phyloP scores from a whole-genome alignment of 2,888 invertebrate species.

The Megaustenia siamemsis region DNA sequence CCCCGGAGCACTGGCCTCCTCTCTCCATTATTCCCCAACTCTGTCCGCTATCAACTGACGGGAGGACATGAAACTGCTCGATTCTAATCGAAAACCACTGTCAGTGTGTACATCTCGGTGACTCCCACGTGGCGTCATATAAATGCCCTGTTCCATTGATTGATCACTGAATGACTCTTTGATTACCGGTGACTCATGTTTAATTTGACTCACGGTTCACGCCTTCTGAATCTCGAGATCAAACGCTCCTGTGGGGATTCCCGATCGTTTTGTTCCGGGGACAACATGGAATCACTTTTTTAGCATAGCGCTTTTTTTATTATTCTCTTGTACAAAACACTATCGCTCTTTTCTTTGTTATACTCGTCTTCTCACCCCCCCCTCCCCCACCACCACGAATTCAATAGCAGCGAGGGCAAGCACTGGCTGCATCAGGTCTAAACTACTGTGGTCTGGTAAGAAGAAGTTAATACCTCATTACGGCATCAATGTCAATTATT shows the following conservation, averaged over 20 bases:
- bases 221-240: neutral
- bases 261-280: neutral
- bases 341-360: neutral
- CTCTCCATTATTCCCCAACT: neutral
- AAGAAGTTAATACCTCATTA: no score
- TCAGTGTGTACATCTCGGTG: slow-evolving; percentile 1
- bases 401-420: no score
- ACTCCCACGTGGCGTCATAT: neutral
- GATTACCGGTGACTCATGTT: slow-evolving; percentile 25
- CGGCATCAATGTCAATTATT: no score
- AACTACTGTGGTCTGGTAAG: no score
- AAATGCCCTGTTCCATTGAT: slow-evolving; percentile 21
- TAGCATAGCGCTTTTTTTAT: neutral
- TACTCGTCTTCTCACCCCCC: neutral
- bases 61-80: neutral
- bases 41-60: neutral
- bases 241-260: neutral
- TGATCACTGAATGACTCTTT: slow-evolving; percentile 31
- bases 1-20: neutral
- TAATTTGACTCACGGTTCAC: slow-evolving; percentile 19
- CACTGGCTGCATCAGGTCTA: no score
- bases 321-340: neutral
- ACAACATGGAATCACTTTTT: neutral
- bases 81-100: neutral
- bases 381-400: no score